Evolutionary conservation across 2,888 invertebrate genomes (phyloP), one percentile per base, ranked within the genome.

Genomic region (Flabesymbios commensalis): DNA sequence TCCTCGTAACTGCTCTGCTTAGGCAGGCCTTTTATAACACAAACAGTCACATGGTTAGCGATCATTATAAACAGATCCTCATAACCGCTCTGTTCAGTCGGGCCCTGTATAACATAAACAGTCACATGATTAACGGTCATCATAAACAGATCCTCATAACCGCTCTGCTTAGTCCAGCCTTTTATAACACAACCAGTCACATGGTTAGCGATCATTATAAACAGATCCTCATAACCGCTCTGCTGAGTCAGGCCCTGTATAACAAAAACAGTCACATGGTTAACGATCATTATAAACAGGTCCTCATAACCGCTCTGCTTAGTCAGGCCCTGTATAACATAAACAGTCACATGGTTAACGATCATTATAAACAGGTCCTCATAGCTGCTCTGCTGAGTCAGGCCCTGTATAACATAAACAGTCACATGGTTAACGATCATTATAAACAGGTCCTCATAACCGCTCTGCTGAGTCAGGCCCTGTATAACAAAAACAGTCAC

Each of bases 1-100:
- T 90, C 90, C 64, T 91, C 90, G 77, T 93, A 92, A 31, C 97
- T 98, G 47, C 97, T 92, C 86, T 97, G 96, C 82, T 96, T 96
- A 85, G 93, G 92, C 72, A 96, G 87, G 75, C 90, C 88, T 85
- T 90, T 48, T 7, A 26, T 14, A 14, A 36, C 24, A 22, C 17
- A 26, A 10, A 45, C 17, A 22, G 14, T 17, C 14, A 45, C 10
- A 10, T 19, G 17, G 10, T 36, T 17, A 36, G 10, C 10, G 17
- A 36, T 36, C 17, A 14, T 36, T 36, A 14, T 36, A n/a, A 14
- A 10, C 39, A 14, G 10, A 10, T 36, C 39, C 39, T 36, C 39
- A 10, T 19, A 45, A 10, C 22, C 19, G 14, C 47, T 45, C 22
- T 19, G 10, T 22, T 19, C 19, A 17, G 10, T 14, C 47, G n/a